Conservation (phyloP, 2,797 vertebrate genomes). For the Cercopithecus diana region DNA sequence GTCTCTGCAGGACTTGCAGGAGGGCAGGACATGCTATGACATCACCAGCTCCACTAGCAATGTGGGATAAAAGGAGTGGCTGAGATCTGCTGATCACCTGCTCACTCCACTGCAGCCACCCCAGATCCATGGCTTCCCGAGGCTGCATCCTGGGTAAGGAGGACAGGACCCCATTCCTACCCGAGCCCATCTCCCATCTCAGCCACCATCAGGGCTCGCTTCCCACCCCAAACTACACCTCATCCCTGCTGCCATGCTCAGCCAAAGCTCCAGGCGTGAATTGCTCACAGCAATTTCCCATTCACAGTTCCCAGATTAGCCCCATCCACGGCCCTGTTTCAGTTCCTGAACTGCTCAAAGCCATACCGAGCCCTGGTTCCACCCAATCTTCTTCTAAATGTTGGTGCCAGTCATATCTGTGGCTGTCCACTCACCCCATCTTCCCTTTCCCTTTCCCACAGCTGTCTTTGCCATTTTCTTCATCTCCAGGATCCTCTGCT, state of each 20-base stretch:
- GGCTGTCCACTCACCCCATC: rapidly evolving
- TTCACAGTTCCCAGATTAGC: not conserved
- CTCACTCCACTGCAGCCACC: not conserved
- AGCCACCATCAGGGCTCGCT: too few species aligned
- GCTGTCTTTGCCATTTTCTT: not conserved
- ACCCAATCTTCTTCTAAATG: not conserved
- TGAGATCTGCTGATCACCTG: not conserved
- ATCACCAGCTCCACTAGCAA: not conserved
- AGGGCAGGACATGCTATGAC: not conserved
- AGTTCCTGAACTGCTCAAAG: not conserved
- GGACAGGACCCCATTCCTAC: not conserved
- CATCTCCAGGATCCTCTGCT: not conserved
- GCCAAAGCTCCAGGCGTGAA: too few species aligned
- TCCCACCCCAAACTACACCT: rapidly evolving
- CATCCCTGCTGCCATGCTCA: not conserved
- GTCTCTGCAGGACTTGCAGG: not conserved
- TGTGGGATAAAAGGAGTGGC: not conserved
- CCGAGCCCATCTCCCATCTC: not conserved
- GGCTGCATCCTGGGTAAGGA: not conserved
- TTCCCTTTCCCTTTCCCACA: not conserved
- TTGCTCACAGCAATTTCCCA: not conserved
- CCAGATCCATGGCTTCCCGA: not conserved
- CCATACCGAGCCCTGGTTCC: not conserved
- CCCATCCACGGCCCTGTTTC: not conserved
- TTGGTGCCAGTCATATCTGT: not conserved